Percentiles rank a stretch among this genome's conserved stretches.
Evolutionary conservation across 2,797 vertebrate species (phyloP).

Genomic region (Falco concolor): DNA sequence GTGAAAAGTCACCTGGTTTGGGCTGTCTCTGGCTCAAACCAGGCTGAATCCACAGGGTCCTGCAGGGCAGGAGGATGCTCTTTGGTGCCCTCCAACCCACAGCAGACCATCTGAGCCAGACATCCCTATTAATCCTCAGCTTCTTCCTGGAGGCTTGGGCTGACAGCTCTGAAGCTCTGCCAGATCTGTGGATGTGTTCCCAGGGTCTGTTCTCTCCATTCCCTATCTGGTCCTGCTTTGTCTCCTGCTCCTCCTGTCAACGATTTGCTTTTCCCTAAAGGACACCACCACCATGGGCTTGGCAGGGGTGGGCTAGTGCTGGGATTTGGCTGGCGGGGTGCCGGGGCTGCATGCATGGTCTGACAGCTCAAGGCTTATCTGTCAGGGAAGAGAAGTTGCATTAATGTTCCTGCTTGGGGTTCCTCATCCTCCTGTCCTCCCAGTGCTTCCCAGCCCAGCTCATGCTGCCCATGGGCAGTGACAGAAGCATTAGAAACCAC

Average conservation of each 20-base stretch:
- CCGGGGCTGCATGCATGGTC: fast-evolving
- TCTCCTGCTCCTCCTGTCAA: background rate
- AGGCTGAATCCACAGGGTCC: background rate
- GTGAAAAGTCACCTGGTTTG: background rate
- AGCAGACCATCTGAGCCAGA: background rate
- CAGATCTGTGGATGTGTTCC: background rate
- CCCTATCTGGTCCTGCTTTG: background rate
- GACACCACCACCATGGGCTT: background rate
- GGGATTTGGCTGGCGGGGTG: background rate
- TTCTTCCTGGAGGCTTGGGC: background rate
- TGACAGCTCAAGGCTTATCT: background rate
- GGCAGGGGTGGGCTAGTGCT: background rate
- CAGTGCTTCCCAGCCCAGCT: background rate
- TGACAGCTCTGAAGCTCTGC: background rate
- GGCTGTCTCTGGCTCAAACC: background rate
- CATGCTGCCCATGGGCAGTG: background rate
- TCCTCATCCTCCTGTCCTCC: background rate
- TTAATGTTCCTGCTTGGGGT: background rate
- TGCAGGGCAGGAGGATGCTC: background rate
- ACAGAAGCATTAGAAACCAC: background rate
- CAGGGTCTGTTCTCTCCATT: background rate
- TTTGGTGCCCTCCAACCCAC: background rate
- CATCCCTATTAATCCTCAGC: background rate
- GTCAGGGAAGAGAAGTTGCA: background rate
- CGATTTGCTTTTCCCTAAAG: background rate